Evolutionary conservation across 1,140 invertebrate species (phyloP).

Genomic region (Homarus americanus): DNA sequence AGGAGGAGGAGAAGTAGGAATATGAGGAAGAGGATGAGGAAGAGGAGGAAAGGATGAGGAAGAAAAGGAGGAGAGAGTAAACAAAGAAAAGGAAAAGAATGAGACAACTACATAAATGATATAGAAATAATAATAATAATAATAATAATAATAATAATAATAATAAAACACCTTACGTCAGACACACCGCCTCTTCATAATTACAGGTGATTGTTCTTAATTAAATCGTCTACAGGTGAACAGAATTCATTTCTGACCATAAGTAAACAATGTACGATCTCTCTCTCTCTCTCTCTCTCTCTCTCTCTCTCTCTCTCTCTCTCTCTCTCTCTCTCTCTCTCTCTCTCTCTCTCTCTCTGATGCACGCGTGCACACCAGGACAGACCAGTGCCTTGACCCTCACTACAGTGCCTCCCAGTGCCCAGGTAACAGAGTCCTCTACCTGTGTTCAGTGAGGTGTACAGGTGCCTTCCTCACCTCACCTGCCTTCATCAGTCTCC

Average conservation of each 20-base stretch:
- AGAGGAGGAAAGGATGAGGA: not conserved
- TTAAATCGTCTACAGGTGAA: too few species aligned
- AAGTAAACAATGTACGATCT: too few species aligned
- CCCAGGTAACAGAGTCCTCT: too few species aligned
- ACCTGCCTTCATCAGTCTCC: too few species aligned
- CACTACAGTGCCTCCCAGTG: too few species aligned
- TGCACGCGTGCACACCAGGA: not conserved
- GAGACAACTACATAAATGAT: not conserved
- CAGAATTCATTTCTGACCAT: too few species aligned
- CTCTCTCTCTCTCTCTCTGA: not conserved
- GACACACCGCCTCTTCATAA: too few species aligned
- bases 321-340: not conserved
- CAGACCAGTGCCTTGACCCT: too few species aligned
- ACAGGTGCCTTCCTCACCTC: too few species aligned
- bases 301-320: not conserved
- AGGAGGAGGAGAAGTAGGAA: not conserved
- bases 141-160: too few species aligned
- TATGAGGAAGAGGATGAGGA: not conserved
- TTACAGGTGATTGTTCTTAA: too few species aligned
- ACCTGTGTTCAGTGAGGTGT: too few species aligned
- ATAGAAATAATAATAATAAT: not conserved
- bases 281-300: conserved; percentile 1
- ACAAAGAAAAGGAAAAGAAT: not conserved
- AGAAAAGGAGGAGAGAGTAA: not conserved
- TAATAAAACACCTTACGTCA: not conserved